Base-by-base conservation (phyloP, 2,888 invertebrate genomes). In the Tetramorium bicarinatum region DNA sequence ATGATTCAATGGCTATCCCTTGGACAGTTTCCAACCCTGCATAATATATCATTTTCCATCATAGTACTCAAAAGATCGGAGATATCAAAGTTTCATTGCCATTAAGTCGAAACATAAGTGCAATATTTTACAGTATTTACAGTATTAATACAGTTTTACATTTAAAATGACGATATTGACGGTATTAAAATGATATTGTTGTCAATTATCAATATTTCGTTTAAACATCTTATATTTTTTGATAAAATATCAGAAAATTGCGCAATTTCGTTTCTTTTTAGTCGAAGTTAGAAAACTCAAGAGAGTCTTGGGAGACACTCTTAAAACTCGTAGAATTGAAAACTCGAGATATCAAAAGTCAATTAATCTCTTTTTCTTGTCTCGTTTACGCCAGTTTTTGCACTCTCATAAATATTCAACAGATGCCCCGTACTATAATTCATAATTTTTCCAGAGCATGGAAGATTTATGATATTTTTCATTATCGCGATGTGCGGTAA, bases 31-130 rank as follows among this genome's bases (percentile, higher is more conserved):
- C 85, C 86, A 82, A 83, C 59, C 85, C 84, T 81, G 82, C 84
- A 87, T 87, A 87, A 88, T 88, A 85, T 82, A 86, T 90, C 82
- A 87, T 85, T 85, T 85, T 75, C 84, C 44, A 64, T 82, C 83
- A 66, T 85, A 82, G 56, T 69, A 71, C 44, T 62, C 69, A 41
- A 67, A 9, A 67, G 47, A 76, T 71, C 34, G 69, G 4, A 56
- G 29, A 62, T 77, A 77, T 61, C 74, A 52, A 77, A 64, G 64
- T 83, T 85, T 61, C 52, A 79, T 59, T 74, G 21, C 29, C 59
- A 72, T 76, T 67, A 56, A 62, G 41, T 29, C 34, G 52, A 64
- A 56, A 47, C 21, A 54, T 44, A 34, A 54, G 9, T 13, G 41
- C 52, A 25, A 6, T 25, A 25, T 54, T 9, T 54, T 13, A 44